These are phyloP conservation scores for Heterocephalus glaber DNA, from an alignment of 2,113 vertebrate genomes.

Conservation along the genomic window DNA sequence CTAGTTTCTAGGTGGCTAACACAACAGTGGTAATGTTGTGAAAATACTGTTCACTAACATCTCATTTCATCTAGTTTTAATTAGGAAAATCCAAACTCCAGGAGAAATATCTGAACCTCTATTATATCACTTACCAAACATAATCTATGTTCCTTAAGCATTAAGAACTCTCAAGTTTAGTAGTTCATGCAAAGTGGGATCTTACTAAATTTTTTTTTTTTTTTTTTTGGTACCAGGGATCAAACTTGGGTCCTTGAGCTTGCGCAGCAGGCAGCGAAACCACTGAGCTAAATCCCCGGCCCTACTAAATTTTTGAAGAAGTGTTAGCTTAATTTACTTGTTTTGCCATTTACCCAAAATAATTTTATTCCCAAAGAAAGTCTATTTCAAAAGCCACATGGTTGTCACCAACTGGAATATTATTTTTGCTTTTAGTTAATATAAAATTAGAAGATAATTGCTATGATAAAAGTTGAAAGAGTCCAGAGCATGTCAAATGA, in stretches of 20 bases:
- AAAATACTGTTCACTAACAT: background rate
- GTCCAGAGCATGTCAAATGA: conserved; percentile 4
- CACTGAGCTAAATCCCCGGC: too few relatives aligned
- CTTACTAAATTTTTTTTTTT: conserved; percentile 39
- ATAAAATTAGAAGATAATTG: conserved; percentile 53
- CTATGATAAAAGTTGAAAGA: conserved; percentile 5
- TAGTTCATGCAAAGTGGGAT: background rate
- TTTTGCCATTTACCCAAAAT: conserved; percentile 33
- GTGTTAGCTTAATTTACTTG: background rate
- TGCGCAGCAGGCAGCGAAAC: too few relatives aligned
- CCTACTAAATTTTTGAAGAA: conserved; percentile 31
- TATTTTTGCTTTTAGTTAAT: conserved; percentile 54
- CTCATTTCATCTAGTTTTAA: conserved; percentile 19
- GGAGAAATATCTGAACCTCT: background rate
- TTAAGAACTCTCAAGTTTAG: background rate
- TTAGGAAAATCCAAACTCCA: background rate
- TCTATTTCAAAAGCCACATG: conserved; percentile 48
- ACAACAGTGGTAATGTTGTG: background rate
- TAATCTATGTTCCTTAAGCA: background rate
- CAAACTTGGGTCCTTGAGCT: too few relatives aligned
- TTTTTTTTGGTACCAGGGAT: too few relatives aligned
- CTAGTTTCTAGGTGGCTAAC: background rate
- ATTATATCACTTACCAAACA: background rate
- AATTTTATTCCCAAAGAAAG: conserved; percentile 51
- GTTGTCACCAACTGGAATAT: background rate